Percentiles rank a stretch among this genome's conserved stretches.
Evolutionary conservation across 2,797 vertebrate species (phyloP).

Genomic region (Halcyon smyrnensis): DNA sequence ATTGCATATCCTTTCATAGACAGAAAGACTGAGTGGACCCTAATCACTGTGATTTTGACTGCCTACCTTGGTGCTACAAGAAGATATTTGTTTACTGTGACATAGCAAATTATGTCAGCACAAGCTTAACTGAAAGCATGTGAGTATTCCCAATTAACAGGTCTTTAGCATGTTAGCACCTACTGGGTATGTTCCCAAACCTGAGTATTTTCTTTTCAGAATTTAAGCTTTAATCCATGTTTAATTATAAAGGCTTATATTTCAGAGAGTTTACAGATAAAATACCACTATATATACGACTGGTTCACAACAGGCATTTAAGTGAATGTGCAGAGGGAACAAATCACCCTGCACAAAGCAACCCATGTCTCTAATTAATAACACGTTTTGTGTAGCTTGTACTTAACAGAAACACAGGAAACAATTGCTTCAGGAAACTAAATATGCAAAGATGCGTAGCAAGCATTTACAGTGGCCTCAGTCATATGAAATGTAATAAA

Average conservation of each 20-base stretch:
- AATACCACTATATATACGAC: neutral
- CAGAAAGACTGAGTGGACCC: neutral
- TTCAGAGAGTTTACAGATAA: slow-evolving; percentile 25
- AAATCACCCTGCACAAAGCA: neutral
- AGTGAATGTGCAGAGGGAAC: neutral
- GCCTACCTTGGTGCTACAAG: neutral
- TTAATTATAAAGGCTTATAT: slow-evolving; percentile 5
- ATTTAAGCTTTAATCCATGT: neutral
- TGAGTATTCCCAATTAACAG: neutral
- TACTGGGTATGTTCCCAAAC: neutral
- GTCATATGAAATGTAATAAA: neutral
- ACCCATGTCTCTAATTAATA: slow-evolving; percentile 33
- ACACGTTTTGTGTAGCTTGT: neutral
- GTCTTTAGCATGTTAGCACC: neutral
- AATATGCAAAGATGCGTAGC: slow-evolving; percentile 22
- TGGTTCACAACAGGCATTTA: slow-evolving; percentile 21
- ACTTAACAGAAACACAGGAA: neutral
- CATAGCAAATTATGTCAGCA: neutral
- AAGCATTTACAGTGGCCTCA: neutral
- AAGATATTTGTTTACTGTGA: fast-evolving
- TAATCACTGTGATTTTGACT: neutral
- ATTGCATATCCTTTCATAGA: neutral
- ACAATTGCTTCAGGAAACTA: slow-evolving; percentile 41
- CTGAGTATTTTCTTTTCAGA: neutral
- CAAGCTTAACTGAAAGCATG: neutral